Percentiles rank a stretch among this genome's conserved stretches.
Evolutionary conservation across 2,888 invertebrate species (phyloP).

Genomic region (Spisula solida): DNA sequence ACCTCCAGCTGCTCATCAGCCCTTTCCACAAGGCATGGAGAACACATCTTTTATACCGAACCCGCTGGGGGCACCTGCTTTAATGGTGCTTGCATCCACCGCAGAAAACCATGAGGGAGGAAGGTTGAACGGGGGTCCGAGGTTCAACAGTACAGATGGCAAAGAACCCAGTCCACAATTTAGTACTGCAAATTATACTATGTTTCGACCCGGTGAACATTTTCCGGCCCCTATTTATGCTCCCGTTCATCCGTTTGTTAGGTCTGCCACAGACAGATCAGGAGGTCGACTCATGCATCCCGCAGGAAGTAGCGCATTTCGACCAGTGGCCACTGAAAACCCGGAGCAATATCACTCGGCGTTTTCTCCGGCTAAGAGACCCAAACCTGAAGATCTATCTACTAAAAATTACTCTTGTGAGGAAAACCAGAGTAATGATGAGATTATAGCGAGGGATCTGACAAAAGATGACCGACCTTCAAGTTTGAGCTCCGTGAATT

Average conservation of each 20-base stretch:
- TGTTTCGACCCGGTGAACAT: constrained; percentile 84
- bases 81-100: constrained; percentile 85
- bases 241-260: constrained; percentile 81
- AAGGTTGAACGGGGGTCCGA: constrained; percentile 73
- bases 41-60: constrained; percentile 83
- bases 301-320: constrained; percentile 81
- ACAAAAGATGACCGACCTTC: constrained; percentile 82
- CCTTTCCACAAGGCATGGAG: constrained; percentile 81
- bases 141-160: constrained; percentile 77
- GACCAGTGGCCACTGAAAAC: constrained; percentile 80
- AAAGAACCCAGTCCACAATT: constrained; percentile 79
- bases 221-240: constrained; percentile 84
- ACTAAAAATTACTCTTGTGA: constrained; percentile 60
- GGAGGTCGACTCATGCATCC: constrained; percentile 79
- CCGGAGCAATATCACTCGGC: constrained; percentile 82
- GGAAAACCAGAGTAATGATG: constrained; percentile 57
- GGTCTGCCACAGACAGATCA: constrained; percentile 78
- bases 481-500: constrained; percentile 80
- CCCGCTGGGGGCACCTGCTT: constrained; percentile 82
- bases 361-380: constrained; percentile 83
- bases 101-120: constrained; percentile 82
- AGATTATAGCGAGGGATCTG: constrained; percentile 63
- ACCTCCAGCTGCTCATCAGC: constrained; percentile 78
- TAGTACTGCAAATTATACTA: constrained; percentile 77
- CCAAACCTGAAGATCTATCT: constrained; percentile 76